A percentile compares a stretch with the other conserved stretches of the same genome.
Evolutionary conservation across 2,113 vertebrate species (phyloP).

Genomic region (Paralichthys olivaceus): DNA sequence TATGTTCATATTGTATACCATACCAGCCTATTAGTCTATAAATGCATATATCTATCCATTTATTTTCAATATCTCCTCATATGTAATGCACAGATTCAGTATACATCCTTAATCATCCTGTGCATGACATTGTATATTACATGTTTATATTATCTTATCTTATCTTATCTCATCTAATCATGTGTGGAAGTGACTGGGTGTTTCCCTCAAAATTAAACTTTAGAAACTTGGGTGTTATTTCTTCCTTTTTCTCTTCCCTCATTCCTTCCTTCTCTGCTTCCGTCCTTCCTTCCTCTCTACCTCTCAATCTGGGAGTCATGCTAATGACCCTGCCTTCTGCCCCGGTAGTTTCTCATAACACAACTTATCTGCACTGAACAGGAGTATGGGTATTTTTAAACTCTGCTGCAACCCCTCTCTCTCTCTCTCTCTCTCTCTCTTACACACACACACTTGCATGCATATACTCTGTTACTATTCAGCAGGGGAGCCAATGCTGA

Average conservation of each 20-base stretch:
- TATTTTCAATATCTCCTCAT: too few species aligned
- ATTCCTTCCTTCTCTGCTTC: not conserved
- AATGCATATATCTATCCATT: too few species aligned
- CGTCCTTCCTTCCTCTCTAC: not conserved
- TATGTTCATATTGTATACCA: too few species aligned
- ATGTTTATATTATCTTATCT: too few species aligned
- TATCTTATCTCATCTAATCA: not conserved
- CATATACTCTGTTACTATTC: conserved; percentile 66
- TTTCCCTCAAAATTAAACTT: conserved; percentile 37
- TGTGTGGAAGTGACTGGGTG: not conserved
- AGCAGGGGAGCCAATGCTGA: conserved; percentile 58
- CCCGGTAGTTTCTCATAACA: conserved; percentile 64
- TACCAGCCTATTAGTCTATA: too few species aligned
- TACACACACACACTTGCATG: conserved; percentile 32
- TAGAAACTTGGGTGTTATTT: conserved; percentile 48
- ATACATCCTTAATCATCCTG: too few species aligned
- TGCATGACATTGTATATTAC: too few species aligned
- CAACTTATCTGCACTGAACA: conserved; percentile 64
- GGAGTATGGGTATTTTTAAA: conserved; percentile 69
- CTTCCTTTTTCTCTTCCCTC: not conserved
- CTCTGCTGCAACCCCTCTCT: conserved; percentile 29
- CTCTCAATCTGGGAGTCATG: conserved; percentile 64
- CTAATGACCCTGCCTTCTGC: conserved; percentile 67
- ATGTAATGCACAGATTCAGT: too few species aligned
- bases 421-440: conserved; percentile 31